Conservation (phyloP, 2,888 invertebrate genomes). For the Mayetiola destructor region DNA sequence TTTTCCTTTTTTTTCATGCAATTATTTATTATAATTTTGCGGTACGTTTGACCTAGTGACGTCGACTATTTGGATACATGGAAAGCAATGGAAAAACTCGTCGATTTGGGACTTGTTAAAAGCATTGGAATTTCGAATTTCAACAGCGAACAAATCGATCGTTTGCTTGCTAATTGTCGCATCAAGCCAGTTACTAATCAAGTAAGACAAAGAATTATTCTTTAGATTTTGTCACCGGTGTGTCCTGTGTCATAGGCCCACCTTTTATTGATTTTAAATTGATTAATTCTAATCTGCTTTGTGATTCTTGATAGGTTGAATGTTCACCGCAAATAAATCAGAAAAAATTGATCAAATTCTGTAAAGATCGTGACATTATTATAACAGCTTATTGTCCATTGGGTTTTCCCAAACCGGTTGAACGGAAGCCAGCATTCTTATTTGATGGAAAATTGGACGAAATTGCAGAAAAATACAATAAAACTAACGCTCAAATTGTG, state of each 20-base stretch:
- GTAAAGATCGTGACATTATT: constrained; percentile 45
- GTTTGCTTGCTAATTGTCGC: constrained; percentile 46
- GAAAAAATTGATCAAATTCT: constrained; percentile 50
- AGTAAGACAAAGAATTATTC: constrained; percentile 21
- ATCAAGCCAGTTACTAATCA: constrained; percentile 55
- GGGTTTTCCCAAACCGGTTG: constrained; percentile 44
- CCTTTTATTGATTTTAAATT: too few relatives aligned
- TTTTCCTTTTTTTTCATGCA: background rate
- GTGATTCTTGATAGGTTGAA: background rate
- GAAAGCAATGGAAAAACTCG: constrained; percentile 63
- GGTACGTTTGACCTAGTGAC: constrained; percentile 36
- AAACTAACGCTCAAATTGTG: constrained; percentile 46
- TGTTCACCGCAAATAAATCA: constrained; percentile 44
- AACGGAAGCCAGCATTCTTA: constrained; percentile 37
- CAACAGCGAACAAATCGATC: constrained; percentile 58
- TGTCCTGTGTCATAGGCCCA: too few relatives aligned
- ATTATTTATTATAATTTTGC: background rate
- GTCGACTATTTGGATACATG: constrained; percentile 65
- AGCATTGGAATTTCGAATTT: constrained; percentile 83
- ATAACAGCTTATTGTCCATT: constrained; percentile 61
- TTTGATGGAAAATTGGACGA: constrained; percentile 34
- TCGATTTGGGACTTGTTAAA: constrained; percentile 50
- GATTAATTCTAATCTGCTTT: too few relatives aligned
- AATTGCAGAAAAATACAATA: constrained; percentile 45
- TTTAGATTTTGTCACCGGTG: too few relatives aligned